Evolutionary conservation across 1,140 invertebrate species (phyloP), one percentile per base, ranked within the genome.

Genomic region (Trialeurodes vaporariorum): DNA sequence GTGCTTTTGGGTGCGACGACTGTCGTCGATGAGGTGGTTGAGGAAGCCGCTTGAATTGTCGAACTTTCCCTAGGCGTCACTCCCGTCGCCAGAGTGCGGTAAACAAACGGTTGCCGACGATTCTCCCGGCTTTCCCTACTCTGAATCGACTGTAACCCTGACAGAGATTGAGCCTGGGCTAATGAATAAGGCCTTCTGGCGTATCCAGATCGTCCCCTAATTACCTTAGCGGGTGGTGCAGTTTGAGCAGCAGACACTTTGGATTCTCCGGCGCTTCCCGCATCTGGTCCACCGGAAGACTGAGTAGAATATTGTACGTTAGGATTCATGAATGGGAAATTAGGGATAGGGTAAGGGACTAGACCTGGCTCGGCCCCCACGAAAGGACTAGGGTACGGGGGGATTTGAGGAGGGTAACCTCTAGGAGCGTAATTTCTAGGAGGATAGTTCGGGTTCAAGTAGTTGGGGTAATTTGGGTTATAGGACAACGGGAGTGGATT

Each of bases 391-490:
- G 63, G 27, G 27, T 60, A 62, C 25, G 22, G 21, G 13, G n/a
- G 60, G 34, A 2, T n/a, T 25, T 26, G 49, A 61, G 66, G 63
- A 5, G 59, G 40, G 25, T 60, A 62, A 58, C 11, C 25, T 59
- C 26, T 25, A 21, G 22, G 25, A 1, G 61, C 27, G 61, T 59
- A 61, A 25, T 40, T 27, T n/a, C n/a, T 49, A 1, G 5, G 62
- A 1, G 23, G 5, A 25, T 27, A 40, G 27, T 64, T 64, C 26
- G 58, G 21, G 59, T 68, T 65, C 2, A 25, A 34, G 22, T 59
- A 59, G n/a, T 61, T 61, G 59, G 11, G 34, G 21, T 27, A 64
- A 27, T 60, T 58, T 1, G 26, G 59, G 5, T 61, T 49, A 21
- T 63, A 23, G 34, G 9, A 2, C 2, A 62, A 63, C 58, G 49